A percentile compares a stretch with the other conserved stretches of the same genome.
Conservation (phyloP, 2,113 vertebrate species). For the Carassius auratus region DNA sequence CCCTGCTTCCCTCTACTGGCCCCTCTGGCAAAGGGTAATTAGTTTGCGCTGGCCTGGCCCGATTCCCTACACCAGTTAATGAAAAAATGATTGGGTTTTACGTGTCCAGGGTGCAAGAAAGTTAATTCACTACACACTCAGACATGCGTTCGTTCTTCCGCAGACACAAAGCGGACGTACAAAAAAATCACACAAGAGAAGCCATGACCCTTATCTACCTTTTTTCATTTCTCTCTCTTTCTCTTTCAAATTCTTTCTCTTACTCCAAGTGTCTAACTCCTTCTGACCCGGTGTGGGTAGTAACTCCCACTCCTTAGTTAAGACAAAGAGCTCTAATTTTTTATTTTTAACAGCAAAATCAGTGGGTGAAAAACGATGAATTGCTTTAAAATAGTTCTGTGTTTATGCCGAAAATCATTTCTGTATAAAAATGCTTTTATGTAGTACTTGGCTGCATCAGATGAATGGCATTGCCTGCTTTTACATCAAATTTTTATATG, state of each 20-base stretch:
- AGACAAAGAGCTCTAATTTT: constrained; percentile 17
- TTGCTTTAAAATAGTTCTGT: constrained; percentile 28
- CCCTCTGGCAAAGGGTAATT: constrained; percentile 78
- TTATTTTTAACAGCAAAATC: constrained; percentile 20
- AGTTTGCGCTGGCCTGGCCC: constrained; percentile 76
- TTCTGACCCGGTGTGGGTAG: constrained; percentile 46
- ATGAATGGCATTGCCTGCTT: neutral
- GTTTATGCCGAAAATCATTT: neutral
- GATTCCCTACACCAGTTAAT: constrained; percentile 79
- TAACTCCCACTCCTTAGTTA: constrained; percentile 40
- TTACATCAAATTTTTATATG: neutral
- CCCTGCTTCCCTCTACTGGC: constrained; percentile 55
- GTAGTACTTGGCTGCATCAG: neutral
- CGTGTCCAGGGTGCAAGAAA: constrained; percentile 81
- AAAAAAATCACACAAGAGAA: constrained; percentile 32
- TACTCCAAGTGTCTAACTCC: constrained; percentile 37
- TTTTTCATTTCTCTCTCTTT: constrained; percentile 11
- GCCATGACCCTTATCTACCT: constrained; percentile 23
- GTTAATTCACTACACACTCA: constrained; percentile 73
- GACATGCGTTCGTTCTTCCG: constrained; percentile 13
- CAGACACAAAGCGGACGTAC: constrained; percentile 20
- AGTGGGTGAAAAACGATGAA: constrained; percentile 4
- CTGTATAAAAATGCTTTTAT: neutral
- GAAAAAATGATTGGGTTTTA: constrained; percentile 82
- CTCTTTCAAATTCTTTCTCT: constrained; percentile 11